Evolutionary conservation across 2,797 vertebrate genomes (phyloP), one percentile per base, ranked within the genome.

Genomic region (Steatocranus sp.): DNA sequence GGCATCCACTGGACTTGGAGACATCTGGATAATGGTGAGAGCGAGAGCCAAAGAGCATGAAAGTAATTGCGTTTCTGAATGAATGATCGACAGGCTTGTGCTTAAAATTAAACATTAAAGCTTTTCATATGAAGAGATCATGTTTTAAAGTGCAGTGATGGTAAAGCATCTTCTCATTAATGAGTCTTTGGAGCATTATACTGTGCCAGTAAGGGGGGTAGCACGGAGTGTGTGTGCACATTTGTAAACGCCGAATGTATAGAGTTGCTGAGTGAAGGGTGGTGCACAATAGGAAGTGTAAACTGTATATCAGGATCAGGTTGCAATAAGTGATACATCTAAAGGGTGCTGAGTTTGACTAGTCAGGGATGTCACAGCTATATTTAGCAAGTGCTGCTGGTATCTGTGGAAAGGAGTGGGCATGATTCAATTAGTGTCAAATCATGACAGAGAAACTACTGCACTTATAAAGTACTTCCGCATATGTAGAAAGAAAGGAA

Each of bases 261-360:
- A 89, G 79, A 92, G 90, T 95, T 94, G 92, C 93, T 93, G 50
- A 76, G 75, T 36, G 75, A 48, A 90, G 80, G 48, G 76, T 11
- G 49, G 56, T 12, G 48, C 75, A 94, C 90, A 94, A 94, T 88
- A 77, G 87, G 75, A 87, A 76, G 81, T 8, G 74, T 77, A 77
- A 82, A 86, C 85, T 85, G 68, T 83, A 81, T 91, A 84, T 86
- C 82, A 75, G 93, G 87, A 87, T 95, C 92, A 58, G 73, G 91
- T 95, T 95, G 89, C 94, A 89, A 73, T 84, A 76, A 85, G 70
- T 87, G 85, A 84, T 91, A 83, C 83, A 88, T 86, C 80, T 54
- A 79, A 81, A 87, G 61, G 84, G 84, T 77, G 78, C 80, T 76
- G 89, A 84, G 83, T 88, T 84, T 83, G 86, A 88, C 80, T 75